A percentile compares a stretch with the other conserved stretches of the same genome.
These are phyloP conservation scores for Chromoteleia sp. DNA, from an alignment of 2,888 invertebrate genomes.

Conservation along the genomic window DNA sequence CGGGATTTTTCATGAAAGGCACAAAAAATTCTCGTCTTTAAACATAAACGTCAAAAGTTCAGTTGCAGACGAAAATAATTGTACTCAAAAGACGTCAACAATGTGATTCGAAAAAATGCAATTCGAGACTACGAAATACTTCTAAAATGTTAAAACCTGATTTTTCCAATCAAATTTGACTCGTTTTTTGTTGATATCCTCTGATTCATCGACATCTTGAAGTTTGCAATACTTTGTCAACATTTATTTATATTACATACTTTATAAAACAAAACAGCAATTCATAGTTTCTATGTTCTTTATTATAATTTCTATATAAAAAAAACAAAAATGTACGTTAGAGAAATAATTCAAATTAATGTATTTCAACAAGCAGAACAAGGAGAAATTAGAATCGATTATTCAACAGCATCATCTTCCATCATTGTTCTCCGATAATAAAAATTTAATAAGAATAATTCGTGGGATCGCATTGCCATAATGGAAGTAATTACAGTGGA, in stretches of 20 bases:
- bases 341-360: too few species aligned
- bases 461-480: conserved; percentile 14
- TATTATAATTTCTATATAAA: too few species aligned
- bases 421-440: conserved; percentile 26
- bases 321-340: too few species aligned
- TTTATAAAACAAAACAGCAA: too few species aligned
- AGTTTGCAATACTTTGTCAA: too few species aligned
- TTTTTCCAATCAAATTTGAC: too few species aligned
- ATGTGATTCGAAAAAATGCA: neutral
- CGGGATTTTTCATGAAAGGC: conserved; percentile 11
- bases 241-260: too few species aligned
- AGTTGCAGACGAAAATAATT: conserved; percentile 4
- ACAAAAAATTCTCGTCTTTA: conserved; percentile 34
- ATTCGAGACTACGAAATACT: too few species aligned
- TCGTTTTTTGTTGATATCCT: too few species aligned
- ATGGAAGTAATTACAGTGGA: conserved; percentile 38
- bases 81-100: conserved; percentile 6
- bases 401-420: conserved; percentile 10
- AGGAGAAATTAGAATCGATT: conserved; percentile 28
- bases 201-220: too few species aligned
- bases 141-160: too few species aligned
- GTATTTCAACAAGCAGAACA: conserved; percentile 3
- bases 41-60: conserved; percentile 29
- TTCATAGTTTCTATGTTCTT: too few species aligned
- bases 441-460: conserved; percentile 38